A percentile compares a stretch with the other conserved stretches of the same genome.
Evolutionary conservation across 2,888 invertebrate genomes (phyloP).

Genomic region (Drosophila meridionalis): DNA sequence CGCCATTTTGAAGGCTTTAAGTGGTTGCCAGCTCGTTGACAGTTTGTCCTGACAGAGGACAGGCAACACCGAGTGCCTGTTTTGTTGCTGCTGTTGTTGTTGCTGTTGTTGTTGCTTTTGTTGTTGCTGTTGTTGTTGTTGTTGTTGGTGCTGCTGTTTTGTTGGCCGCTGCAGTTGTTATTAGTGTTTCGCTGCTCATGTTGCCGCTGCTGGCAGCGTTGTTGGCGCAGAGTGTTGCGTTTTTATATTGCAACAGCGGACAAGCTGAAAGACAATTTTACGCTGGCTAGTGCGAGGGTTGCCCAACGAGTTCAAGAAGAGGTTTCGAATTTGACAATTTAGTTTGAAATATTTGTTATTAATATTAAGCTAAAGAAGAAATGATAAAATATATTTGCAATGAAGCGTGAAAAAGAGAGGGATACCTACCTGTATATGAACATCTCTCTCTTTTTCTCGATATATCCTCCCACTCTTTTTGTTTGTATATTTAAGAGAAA

Average conservation of each 20-base stretch:
- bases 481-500: no score
- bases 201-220: constrained; percentile 38
- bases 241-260: constrained; percentile 67
- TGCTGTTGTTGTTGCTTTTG: constrained; percentile 17
- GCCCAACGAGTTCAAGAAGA: not conserved
- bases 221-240: constrained; percentile 34
- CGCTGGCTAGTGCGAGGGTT: constrained; percentile 51
- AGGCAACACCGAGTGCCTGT: constrained; percentile 30
- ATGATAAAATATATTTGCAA: no score
- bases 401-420: no score
- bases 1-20: constrained; percentile 81
- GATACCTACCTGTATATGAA: no score
- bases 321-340: not conserved
- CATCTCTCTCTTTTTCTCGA: no score
- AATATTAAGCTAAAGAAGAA: not conserved
- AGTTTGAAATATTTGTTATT: not conserved
- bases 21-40: constrained; percentile 82
- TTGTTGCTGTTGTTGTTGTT: constrained; percentile 17
- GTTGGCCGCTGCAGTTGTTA: constrained; percentile 71
- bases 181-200: constrained; percentile 67
- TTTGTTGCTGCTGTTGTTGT: constrained; percentile 19
- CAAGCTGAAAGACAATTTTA: constrained; percentile 55
- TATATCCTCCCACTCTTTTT: no score
- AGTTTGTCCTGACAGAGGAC: constrained; percentile 73
- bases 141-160: constrained; percentile 27